A percentile compares a stretch with the other conserved stretches of the same genome.
These are phyloP conservation scores for Myoxocephalus aenaeus DNA, from an alignment of 2,797 vertebrate genomes.

Conservation along the genomic window DNA sequence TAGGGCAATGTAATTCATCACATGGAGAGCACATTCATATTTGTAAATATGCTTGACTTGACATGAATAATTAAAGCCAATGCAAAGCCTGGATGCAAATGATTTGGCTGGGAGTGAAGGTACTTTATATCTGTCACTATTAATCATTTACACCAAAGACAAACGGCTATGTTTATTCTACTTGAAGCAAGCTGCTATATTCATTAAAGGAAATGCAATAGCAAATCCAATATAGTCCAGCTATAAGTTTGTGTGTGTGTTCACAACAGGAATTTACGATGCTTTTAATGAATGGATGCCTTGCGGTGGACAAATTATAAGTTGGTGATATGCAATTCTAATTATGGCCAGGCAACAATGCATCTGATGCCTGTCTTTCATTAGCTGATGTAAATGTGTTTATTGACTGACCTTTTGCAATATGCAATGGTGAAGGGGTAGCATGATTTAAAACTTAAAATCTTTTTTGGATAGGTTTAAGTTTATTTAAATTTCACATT, in stretches of 20 bases:
- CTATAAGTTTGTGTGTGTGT: constrained; percentile 44
- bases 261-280: constrained; percentile 47
- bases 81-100: constrained; percentile 63
- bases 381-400: constrained; percentile 43
- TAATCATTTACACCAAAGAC: constrained; percentile 69
- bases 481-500: constrained; percentile 17
- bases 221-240: constrained; percentile 54
- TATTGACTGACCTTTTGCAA: constrained; percentile 18
- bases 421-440: neutral
- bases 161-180: constrained; percentile 61
- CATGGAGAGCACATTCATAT: constrained; percentile 36
- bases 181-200: constrained; percentile 53
- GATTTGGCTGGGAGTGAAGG: constrained; percentile 65
- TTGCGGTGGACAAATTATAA: constrained; percentile 29
- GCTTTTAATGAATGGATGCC: constrained; percentile 44
- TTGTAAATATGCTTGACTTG: constrained; percentile 61
- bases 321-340: constrained; percentile 49
- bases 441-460: constrained; percentile 14
- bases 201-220: constrained; percentile 63
- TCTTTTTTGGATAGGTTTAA: constrained; percentile 22
- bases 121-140: constrained; percentile 73
- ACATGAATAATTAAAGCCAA: constrained; percentile 67
- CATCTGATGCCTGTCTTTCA: constrained; percentile 31
- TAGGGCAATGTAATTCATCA: constrained; percentile 40
- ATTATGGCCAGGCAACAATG: constrained; percentile 49